A percentile compares a stretch with the other conserved stretches of the same genome.
These are phyloP conservation scores for Lacerta bilineata DNA, from an alignment of 2,797 vertebrate genomes.

Conservation along the genomic window DNA sequence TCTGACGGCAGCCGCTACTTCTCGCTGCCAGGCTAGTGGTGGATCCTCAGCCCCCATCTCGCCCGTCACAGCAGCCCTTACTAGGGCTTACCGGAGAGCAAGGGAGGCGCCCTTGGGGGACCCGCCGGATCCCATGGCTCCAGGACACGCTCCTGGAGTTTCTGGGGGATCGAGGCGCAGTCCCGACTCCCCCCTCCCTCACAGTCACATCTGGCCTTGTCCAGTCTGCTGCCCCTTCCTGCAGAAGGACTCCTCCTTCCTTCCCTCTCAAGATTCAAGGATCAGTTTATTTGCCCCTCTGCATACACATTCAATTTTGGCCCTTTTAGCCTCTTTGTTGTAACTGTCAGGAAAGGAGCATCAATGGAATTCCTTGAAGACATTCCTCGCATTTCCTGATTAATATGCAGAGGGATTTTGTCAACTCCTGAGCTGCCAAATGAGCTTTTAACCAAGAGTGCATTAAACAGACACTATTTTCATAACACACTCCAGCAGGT, in stretches of 20 bases:
- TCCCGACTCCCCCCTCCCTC: too few relatives aligned
- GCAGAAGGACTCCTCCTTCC: neutral
- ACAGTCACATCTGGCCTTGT: conserved; percentile 52
- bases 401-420: neutral
- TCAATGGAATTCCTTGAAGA: rapidly evolving
- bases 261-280: neutral
- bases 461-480: neutral
- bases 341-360: rapidly evolving
- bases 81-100: too few relatives aligned
- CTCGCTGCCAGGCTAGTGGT: too few relatives aligned
- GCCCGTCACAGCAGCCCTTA: too few relatives aligned
- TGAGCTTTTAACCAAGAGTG: neutral
- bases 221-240: conserved; percentile 31
- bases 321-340: rapidly evolving
- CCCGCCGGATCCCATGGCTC: too few relatives aligned
- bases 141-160: too few relatives aligned
- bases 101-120: too few relatives aligned
- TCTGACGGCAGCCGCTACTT: too few relatives aligned
- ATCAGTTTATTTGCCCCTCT: neutral
- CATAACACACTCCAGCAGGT: too few relatives aligned
- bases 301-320: neutral
- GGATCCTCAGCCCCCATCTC: too few relatives aligned
- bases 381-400: neutral
- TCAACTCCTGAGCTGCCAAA: neutral
- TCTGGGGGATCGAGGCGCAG: too few relatives aligned